Evolutionary conservation across 2,113 vertebrate species (phyloP).

Genomic region (Plecotus auritus): DNA sequence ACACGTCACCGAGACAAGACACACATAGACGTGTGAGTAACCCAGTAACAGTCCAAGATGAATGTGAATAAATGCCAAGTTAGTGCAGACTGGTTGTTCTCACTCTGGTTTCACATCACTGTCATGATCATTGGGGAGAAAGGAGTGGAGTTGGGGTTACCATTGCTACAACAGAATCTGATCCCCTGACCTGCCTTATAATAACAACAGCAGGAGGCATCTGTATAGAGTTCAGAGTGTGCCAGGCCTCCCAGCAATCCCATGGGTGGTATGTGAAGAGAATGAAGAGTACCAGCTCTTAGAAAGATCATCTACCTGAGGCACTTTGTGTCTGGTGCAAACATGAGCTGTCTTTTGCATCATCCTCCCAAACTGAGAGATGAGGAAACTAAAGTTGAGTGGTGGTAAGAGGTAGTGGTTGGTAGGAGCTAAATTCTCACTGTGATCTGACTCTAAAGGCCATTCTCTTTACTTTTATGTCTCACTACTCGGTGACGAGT

Average conservation of each 20-base stretch:
- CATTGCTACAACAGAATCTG: fast-evolving
- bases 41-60: not conserved
- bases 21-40: fast-evolving
- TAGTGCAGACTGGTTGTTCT: not conserved
- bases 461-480: not conserved
- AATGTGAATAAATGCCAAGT: not conserved
- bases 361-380: not conserved
- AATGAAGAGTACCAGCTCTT: not conserved
- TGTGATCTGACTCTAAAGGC: not conserved
- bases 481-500: not conserved
- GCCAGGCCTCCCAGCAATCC: too few relatives aligned
- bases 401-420: not conserved
- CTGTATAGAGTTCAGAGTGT: not conserved
- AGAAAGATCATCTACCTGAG: not conserved
- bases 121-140: not conserved
- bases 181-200: not conserved
- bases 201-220: not conserved
- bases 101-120: not conserved
- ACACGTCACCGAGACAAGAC: not conserved
- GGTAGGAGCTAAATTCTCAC: not conserved
- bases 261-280: not conserved
- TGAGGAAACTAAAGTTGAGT: not conserved
- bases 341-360: not conserved
- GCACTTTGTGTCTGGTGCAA: not conserved
- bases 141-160: not conserved